Evolutionary conservation across 1,140 invertebrate genomes (phyloP).

Genomic region (Drosophila burlai): DNA sequence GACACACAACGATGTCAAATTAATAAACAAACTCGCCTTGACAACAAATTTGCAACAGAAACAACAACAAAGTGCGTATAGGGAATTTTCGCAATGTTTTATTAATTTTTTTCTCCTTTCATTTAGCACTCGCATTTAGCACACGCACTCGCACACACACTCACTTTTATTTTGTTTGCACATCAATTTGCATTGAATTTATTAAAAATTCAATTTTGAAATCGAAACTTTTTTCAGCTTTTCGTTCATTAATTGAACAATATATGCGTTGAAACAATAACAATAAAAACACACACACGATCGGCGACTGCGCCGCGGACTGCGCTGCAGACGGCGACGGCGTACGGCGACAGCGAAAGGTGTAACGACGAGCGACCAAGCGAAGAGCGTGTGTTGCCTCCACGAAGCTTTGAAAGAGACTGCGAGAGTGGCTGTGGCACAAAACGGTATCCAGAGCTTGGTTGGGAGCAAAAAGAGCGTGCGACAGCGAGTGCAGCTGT

Average conservation of each 20-base stretch:
- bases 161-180: conserved; percentile 66
- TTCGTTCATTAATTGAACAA: conserved; percentile 51
- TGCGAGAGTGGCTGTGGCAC: conserved; percentile 50
- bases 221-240: conserved; percentile 36
- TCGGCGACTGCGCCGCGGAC: conserved; percentile 23
- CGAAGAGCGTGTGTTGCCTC: conserved; percentile 55
- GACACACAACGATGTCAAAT: conserved; percentile 73
- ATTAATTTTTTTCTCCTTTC: conserved; percentile 39
- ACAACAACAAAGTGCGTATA: conserved; percentile 33
- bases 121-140: conserved; percentile 46
- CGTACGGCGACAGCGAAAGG: conserved; percentile 36
- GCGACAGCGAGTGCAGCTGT: not conserved
- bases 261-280: conserved; percentile 44
- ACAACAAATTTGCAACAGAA: conserved; percentile 34
- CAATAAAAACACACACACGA: conserved; percentile 34
- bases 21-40: conserved; percentile 77
- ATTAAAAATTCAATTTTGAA: conserved; percentile 64
- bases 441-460: conserved; percentile 19
- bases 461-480: conserved; percentile 5
- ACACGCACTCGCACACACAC: conserved; percentile 21
- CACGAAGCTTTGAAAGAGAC: conserved; percentile 72
- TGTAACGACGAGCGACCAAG: conserved; percentile 27
- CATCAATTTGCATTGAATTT: conserved; percentile 72
- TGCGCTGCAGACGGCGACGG: conserved; percentile 27
- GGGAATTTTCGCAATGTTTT: conserved; percentile 58